Evolutionary conservation across 2,797 vertebrate genomes (phyloP).

Genomic region (Myripristis murdjan): DNA sequence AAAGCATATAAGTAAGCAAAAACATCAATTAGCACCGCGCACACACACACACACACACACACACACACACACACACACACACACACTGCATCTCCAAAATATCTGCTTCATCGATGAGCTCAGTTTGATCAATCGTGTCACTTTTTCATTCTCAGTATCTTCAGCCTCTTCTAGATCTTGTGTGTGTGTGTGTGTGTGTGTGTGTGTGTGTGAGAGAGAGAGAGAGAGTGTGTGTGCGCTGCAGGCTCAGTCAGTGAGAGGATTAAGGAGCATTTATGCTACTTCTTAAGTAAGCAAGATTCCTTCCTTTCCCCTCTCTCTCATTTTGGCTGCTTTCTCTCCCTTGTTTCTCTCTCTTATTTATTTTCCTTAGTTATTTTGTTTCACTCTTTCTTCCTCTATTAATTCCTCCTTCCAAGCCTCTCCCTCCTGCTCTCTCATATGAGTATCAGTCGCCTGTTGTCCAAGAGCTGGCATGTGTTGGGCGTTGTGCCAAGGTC

Average conservation of each 20-base stretch:
- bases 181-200: slow-evolving; percentile 10
- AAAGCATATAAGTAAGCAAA: not conserved
- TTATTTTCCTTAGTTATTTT: not conserved
- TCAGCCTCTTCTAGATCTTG: not conserved
- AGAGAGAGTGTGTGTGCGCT: slow-evolving; percentile 35
- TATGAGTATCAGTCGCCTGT: slow-evolving; percentile 15
- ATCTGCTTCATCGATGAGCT: slow-evolving; percentile 75
- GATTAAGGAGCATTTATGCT: slow-evolving; percentile 69
- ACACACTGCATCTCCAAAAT: slow-evolving; percentile 23
- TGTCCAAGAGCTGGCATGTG: slow-evolving; percentile 8
- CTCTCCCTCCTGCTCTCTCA: not conserved
- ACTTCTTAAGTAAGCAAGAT: slow-evolving; percentile 65
- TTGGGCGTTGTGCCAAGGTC: slow-evolving; percentile 15
- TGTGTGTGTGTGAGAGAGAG: slow-evolving; percentile 32
- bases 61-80: too few species aligned
- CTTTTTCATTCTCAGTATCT: slow-evolving; percentile 49
- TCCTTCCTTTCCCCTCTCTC: slow-evolving; percentile 31
- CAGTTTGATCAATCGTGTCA: slow-evolving; percentile 74
- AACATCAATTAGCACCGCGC: slow-evolving; percentile 7
- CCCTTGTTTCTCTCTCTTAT: not conserved
- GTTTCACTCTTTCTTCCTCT: not conserved
- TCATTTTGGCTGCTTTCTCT: slow-evolving; percentile 11
- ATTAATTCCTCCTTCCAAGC: slow-evolving; percentile 3
- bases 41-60: not conserved
- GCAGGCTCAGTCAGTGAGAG: slow-evolving; percentile 59